phyloP scores from a whole-genome alignment of 2,113 vertebrate species.

The Mormoops blainvillei region DNA sequence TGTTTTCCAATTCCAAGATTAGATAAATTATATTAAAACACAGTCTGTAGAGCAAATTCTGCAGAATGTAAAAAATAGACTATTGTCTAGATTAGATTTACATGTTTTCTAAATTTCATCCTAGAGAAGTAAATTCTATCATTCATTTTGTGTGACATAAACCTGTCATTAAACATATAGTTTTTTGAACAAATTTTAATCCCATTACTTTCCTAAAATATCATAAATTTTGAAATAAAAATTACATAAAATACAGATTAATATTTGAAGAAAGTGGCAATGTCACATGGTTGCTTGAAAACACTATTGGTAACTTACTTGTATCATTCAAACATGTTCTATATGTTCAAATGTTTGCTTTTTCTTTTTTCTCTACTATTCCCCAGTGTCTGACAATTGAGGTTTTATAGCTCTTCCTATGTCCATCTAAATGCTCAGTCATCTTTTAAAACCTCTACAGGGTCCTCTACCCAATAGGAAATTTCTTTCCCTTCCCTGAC shows the following conservation, averaged over 20 bases:
- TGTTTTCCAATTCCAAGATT: not conserved
- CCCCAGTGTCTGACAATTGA: not conserved
- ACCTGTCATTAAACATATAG: not conserved
- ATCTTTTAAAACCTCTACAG: not conserved
- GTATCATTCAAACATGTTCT: not conserved
- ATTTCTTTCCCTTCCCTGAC: not conserved
- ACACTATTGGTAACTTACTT: not conserved
- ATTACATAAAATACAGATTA: not conserved
- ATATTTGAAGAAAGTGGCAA: not conserved
- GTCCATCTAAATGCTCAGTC: not conserved
- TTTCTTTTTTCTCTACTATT: not conserved
- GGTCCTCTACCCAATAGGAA: not conserved
- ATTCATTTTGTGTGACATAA: not conserved
- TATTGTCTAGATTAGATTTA: not conserved
- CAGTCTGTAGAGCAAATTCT: not conserved
- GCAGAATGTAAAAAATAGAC: not conserved
- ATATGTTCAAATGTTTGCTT: not conserved
- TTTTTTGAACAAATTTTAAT: not conserved
- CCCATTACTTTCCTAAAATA: not conserved
- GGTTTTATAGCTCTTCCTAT: not conserved
- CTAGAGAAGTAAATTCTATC: not conserved
- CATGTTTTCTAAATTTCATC: slow-evolving; percentile 3
- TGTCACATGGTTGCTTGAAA: not conserved
- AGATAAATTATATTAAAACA: not conserved
- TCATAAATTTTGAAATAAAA: not conserved